phyloP scores from a whole-genome alignment of 2,888 invertebrate genomes.

The Sicus ferrugineus region DNA sequence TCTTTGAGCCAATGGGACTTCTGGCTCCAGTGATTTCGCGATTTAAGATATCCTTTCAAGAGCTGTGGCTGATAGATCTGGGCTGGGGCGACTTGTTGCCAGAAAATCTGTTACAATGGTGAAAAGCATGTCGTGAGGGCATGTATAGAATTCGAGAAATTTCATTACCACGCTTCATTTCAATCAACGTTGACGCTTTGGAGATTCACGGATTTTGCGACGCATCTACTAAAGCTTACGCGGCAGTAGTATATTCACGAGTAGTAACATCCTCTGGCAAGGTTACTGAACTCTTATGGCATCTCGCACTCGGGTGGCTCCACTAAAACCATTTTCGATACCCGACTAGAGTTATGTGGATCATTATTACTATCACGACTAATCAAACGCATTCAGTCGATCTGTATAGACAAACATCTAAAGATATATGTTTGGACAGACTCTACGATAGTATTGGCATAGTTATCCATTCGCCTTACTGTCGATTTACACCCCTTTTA shows the following conservation, averaged over 20 bases:
- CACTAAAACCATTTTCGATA: neutral
- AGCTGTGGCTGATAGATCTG: slow-evolving; percentile 36
- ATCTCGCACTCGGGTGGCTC: neutral
- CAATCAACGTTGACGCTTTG: too few species aligned
- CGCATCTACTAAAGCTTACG: too few species aligned
- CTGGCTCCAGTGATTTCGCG: slow-evolving; percentile 37
- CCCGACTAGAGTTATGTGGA: slow-evolving; percentile 5
- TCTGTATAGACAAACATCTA: neutral
- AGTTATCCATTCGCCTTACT: neutral
- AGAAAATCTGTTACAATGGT: neutral
- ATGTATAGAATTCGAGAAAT: neutral
- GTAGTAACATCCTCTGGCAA: too few species aligned
- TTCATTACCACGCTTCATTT: too few species aligned
- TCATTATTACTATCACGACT: neutral
- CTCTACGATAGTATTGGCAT: slow-evolving; percentile 4
- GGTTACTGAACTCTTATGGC: neutral
- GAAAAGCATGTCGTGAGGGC: neutral
- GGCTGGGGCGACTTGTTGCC: slow-evolving; percentile 38
- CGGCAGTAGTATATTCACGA: too few species aligned
- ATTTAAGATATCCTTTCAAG: too few species aligned
- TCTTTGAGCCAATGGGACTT: too few species aligned
- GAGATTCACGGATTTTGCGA: too few species aligned
- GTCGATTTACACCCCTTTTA: too few species aligned
- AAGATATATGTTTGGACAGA: neutral
- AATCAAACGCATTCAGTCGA: neutral